Conservation (phyloP, 2,888 invertebrate species). For the Ryuthela nishihirai region DNA sequence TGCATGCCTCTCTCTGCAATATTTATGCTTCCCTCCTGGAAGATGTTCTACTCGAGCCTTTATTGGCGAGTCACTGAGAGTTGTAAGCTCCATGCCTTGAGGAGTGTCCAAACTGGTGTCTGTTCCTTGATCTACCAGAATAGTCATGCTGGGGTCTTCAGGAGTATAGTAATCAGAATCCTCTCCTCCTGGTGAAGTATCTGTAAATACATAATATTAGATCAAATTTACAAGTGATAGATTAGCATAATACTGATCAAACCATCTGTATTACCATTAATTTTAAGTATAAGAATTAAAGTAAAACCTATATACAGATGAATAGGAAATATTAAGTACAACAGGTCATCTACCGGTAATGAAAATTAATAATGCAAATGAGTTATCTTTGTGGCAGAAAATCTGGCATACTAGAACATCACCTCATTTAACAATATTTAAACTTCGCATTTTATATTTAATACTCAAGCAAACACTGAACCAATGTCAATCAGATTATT, state of each 20-base stretch:
- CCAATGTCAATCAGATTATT: too few species aligned
- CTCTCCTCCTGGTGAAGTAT: conserved; percentile 42
- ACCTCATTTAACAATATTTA: too few species aligned
- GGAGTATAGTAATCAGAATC: conserved; percentile 44
- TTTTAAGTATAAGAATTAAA: background rate
- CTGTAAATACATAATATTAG: too few species aligned
- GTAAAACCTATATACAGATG: background rate
- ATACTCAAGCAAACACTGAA: too few species aligned
- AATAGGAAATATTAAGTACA: background rate
- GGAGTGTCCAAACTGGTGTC: conserved; percentile 35
- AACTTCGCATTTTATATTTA: too few species aligned
- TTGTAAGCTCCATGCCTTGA: conserved; percentile 13
- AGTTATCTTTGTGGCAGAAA: too few species aligned
- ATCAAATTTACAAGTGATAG: too few species aligned
- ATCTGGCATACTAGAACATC: too few species aligned
- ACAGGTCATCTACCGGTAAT: too few species aligned
- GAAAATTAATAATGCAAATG: too few species aligned
- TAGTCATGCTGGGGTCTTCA: conserved; percentile 42
- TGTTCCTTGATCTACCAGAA: conserved; percentile 40
- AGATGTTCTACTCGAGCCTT: conserved; percentile 8
- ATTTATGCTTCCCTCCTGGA: conserved; percentile 13
- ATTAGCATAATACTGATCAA: too few species aligned
- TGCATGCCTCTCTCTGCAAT: conserved; percentile 12
- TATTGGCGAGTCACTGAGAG: conserved; percentile 2
- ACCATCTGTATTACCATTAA: background rate